These are phyloP conservation scores for Enoplosus armatus DNA, from an alignment of 2,797 vertebrate species.

Conservation along the genomic window DNA sequence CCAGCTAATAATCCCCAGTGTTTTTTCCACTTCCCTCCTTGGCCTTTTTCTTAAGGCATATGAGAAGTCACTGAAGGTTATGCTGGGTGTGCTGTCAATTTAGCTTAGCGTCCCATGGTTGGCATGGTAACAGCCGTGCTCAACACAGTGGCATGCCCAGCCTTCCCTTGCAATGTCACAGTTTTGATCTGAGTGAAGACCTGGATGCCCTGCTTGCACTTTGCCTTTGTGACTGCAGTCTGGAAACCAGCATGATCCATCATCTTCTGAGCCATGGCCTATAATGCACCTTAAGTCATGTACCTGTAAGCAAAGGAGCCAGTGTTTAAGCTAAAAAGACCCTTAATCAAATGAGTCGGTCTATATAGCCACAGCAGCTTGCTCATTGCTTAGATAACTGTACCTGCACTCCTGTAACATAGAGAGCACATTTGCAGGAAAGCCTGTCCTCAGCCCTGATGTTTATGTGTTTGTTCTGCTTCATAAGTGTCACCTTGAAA, in stretches of 20 bases:
- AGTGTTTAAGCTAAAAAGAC: conserved; percentile 9
- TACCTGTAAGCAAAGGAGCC: conserved; percentile 4
- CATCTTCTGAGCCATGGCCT: background rate
- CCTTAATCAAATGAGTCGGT: conserved; percentile 35
- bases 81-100: conserved; percentile 37
- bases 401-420: background rate
- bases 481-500: background rate
- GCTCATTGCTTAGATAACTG: conserved; percentile 7
- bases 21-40: conserved; percentile 13
- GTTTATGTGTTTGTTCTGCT: background rate
- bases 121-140: conserved; percentile 95
- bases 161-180: conserved; percentile 95
- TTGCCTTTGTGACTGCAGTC: conserved; percentile 11
- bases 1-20: background rate
- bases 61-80: conserved; percentile 52
- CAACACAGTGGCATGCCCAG: conserved; percentile 91
- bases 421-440: conserved; percentile 6
- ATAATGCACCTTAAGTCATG: background rate
- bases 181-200: conserved; percentile 98
- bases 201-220: conserved; percentile 90
- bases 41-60: conserved; percentile 64
- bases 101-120: conserved; percentile 93
- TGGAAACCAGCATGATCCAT: conserved; percentile 10
- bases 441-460: background rate
- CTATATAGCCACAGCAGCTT: background rate